Evolutionary conservation across 1,140 invertebrate genomes (phyloP).

Genomic region (Drosophila arizonae): DNA sequence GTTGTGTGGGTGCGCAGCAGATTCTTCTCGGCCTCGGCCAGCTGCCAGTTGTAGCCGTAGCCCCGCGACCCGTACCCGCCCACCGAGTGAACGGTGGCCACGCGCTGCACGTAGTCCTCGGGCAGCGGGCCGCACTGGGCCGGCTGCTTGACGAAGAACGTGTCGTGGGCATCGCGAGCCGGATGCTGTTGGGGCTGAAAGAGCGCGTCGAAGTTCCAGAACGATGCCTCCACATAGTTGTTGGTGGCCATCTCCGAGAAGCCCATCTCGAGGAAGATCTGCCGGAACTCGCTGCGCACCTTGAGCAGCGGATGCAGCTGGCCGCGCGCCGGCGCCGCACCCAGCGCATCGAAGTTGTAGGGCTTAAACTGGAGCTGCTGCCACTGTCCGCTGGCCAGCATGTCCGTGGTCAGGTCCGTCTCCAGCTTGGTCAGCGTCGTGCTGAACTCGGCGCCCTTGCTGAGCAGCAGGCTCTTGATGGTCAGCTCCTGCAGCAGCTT

Average conservation of each 20-base stretch:
- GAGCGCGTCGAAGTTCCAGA: constrained; percentile 99
- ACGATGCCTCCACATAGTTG: constrained; percentile 98
- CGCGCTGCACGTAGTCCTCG: constrained; percentile 93
- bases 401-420: constrained; percentile 97
- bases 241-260: constrained; percentile 99
- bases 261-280: constrained; percentile 99
- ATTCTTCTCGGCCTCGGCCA: constrained; percentile 98
- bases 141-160: constrained; percentile 97
- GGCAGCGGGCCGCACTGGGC: constrained; percentile 90
- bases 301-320: constrained; percentile 98
- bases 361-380: constrained; percentile 95
- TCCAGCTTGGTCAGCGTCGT: constrained; percentile 93
- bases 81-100: constrained; percentile 94
- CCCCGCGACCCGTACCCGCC: constrained; percentile 96
- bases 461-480: constrained; percentile 90
- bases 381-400: constrained; percentile 95
- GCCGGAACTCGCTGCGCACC: constrained; percentile 96
- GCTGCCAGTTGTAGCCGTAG: constrained; percentile 94
- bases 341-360: constrained; percentile 98
- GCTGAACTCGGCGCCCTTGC: constrained; percentile 93
- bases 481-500: constrained; percentile 95
- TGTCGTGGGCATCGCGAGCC: constrained; percentile 99
- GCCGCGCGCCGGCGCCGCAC: constrained; percentile 88
- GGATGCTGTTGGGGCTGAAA: constrained; percentile 99
- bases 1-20: constrained; percentile 98